Base-by-base conservation (phyloP, 2,797 vertebrate genomes). In the Eupleurogrammus muticus region DNA sequence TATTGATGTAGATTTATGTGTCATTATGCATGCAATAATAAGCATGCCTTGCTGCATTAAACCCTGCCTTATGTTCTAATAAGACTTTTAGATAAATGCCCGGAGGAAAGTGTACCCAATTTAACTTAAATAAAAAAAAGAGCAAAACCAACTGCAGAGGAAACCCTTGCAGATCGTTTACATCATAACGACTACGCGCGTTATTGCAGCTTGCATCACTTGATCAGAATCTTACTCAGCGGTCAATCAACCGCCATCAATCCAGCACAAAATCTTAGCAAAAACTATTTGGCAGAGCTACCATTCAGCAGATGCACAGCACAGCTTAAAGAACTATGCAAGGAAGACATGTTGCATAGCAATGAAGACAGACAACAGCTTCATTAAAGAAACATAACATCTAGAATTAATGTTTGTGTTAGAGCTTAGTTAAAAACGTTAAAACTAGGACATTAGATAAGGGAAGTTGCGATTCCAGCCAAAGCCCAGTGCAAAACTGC, bases 1-100 rank as follows among this genome's bases (percentile, higher is more conserved):
- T 47, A 40, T 53, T 85, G 62, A 77, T 73, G 48, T 19, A 57
- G 19, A 67, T 71, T 72, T 56, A 70, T 67, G 36, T 72, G 47
- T 73, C 75, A 79, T 74, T 75, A 73, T 1, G 9, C 51, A 44
- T 75, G 24, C 23, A 56, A 71, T 84, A 32, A 73, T 66, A 49
- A 67, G 47, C 55, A 50, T 66, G 49, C n/a, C 2, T 46, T 13
- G 21, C 38, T 70, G 35, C 13, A 53, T 68, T 69, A 73, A 42
- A 53, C 21, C 62, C 52, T 55, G 19, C 49, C 51, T 76, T 73
- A 72, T 66, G 44, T 70, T 59, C 28, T 44, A 64, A 73, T 66
- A 23, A 49, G 44, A 59, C 16, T 72, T 59, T 49, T 1, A 66
- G 28, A 73, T 62, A 20, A 69, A 73, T 5, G 34, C 64, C 59